Base-by-base conservation (phyloP, 2,113 vertebrate genomes). In the Leptosomus discolor region DNA sequence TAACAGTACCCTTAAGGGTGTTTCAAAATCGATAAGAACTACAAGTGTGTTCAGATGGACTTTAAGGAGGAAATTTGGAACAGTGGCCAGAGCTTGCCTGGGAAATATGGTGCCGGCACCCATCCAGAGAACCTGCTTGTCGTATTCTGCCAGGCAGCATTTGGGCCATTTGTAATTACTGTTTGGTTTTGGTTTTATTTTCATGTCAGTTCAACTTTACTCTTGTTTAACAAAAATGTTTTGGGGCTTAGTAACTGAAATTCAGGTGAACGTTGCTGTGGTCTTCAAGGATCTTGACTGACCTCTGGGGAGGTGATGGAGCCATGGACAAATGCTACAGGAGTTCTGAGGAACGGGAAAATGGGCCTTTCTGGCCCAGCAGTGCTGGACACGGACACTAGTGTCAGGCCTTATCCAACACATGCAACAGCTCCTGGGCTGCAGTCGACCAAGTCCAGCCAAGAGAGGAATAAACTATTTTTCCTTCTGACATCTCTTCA, bases 71-170 rank as follows among this genome's bases (percentile, higher is more conserved):
- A 87, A 89, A 48, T 19, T 21, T 2, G 14, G 11, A 92, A 20
- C 3, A 29, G 34, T 8, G 21, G 12, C 17, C 45, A 48, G 12
- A 14, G 34, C 12, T 65, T 74, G n/a, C 39, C 48, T 46, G 46
- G 0, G 4, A 85, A 71, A 78, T 48, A 53, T 0, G 0, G 36
- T 39, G 9, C 26, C 7, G 4, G 18, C 9, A 90, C 21, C 18
- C 5, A 0, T 36, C 68, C 2, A 0, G 18, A 69, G 67, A 69
- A 85, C 26, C 13, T 81, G 61, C 48, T 78, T 60, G 6, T 32
- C 4, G 4, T n/a, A 34, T 56, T 69, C 29, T 84, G 13, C 19
- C 60, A 54, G 39, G 64, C 26, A 80, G 36, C 0, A 0, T 60
- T 82, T 85, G 39, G 43, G 29, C 17, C 41, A 54, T 75, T 91